Evolutionary conservation across 2,113 vertebrate genomes (phyloP).

Genomic region (Proteles cristata): DNA sequence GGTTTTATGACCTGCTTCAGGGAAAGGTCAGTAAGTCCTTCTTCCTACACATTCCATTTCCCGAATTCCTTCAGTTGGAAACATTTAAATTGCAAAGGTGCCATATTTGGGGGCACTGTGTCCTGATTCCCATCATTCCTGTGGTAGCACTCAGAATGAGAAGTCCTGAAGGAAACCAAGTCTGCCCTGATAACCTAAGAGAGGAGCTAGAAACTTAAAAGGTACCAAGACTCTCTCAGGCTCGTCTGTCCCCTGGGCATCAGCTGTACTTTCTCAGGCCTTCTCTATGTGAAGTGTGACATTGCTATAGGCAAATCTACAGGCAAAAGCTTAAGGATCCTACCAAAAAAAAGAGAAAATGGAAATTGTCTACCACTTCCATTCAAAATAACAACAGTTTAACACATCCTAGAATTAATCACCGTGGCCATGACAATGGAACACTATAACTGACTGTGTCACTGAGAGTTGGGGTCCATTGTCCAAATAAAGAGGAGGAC

Average conservation of each 20-base stretch:
- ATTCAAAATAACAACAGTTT: not conserved
- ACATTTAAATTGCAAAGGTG: not conserved
- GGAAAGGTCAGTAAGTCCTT: not conserved
- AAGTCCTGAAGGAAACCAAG: not conserved
- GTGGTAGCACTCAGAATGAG: not conserved
- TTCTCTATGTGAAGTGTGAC: not conserved
- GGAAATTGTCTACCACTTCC: not conserved
- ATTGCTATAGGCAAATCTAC: not conserved
- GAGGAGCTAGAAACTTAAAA: not conserved
- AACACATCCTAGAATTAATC: not conserved
- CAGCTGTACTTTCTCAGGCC: not conserved
- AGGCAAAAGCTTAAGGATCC: not conserved
- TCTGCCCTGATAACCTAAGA: not conserved
- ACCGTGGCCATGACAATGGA: not conserved
- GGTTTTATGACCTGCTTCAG: not conserved
- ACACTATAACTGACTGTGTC: not conserved
- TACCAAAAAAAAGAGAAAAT: not conserved
- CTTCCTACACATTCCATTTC: not conserved
- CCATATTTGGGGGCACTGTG: not conserved
- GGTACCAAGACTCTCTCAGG: no score
- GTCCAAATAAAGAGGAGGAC: not conserved
- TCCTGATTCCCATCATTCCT: not conserved
- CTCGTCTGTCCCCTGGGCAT: not conserved
- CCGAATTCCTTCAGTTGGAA: not conserved
- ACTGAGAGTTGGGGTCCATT: rapidly evolving